Conservation (phyloP, 2,888 invertebrate species). For the Eulithis testata region DNA sequence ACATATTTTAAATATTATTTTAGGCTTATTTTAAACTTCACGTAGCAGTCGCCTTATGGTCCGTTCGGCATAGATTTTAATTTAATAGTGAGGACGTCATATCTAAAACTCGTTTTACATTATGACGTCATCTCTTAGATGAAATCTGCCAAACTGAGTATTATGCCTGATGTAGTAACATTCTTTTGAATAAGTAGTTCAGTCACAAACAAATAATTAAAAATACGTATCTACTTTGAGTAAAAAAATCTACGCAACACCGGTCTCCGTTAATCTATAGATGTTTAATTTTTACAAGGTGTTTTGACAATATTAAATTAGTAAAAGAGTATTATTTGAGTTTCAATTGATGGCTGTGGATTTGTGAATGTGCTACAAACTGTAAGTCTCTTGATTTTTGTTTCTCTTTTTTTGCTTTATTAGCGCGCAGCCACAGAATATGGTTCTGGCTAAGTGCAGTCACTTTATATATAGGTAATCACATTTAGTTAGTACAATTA, state of each 20-base stretch:
- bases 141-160: too few relatives aligned
- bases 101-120: too few relatives aligned
- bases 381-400: not conserved
- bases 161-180: too few relatives aligned
- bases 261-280: conserved; percentile 3
- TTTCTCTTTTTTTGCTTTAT: conserved; percentile 8
- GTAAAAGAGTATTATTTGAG: conserved; percentile 9
- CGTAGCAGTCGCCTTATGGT: too few relatives aligned
- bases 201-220: too few relatives aligned
- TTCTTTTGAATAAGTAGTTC: too few relatives aligned
- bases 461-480: conserved; percentile 15
- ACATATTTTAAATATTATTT: too few relatives aligned
- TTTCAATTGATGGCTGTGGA: conserved; percentile 18
- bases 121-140: too few relatives aligned
- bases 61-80: too few relatives aligned
- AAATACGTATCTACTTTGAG: too few relatives aligned
- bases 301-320: conserved; percentile 21
- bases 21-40: too few relatives aligned
- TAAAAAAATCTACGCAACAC: not conserved
- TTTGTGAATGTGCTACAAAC: conserved; percentile 5
- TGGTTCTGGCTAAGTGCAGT: conserved; percentile 20
- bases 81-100: too few relatives aligned
- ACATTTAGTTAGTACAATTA: not conserved
- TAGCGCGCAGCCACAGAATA: conserved; percentile 13
- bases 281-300: conserved; percentile 4